phyloP scores from a whole-genome alignment of 1,140 invertebrate species.

The Vanessa tameamea region DNA sequence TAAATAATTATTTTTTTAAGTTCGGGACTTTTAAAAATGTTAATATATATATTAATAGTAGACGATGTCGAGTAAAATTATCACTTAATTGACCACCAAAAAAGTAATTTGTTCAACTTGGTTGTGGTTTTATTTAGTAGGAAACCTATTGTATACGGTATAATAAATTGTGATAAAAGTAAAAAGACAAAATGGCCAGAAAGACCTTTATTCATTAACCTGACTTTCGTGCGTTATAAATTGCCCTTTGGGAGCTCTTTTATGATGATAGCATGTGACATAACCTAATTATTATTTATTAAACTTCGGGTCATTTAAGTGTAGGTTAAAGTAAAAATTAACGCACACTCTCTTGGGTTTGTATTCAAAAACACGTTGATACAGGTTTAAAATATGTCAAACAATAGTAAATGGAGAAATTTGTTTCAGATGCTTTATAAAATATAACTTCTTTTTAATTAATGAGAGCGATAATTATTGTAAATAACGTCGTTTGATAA shows the following conservation, averaged over 20 bases:
- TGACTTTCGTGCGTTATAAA: slow-evolving; percentile 31
- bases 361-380: not conserved
- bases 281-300: slow-evolving; percentile 29
- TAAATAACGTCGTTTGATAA: not conserved
- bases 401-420: no score
- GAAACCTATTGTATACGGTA: not conserved
- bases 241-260: slow-evolving; percentile 22
- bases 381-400: not conserved
- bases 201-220: slow-evolving; percentile 29
- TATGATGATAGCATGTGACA: slow-evolving; percentile 22
- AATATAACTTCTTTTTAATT: not conserved
- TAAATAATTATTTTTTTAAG: no score
- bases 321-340: slow-evolving; percentile 18
- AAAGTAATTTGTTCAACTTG: not conserved
- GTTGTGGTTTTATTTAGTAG: not conserved
- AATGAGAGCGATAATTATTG: not conserved
- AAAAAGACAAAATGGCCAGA: slow-evolving; percentile 13
- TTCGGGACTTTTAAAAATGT: no score
- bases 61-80: no score
- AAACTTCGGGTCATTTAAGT: slow-evolving; percentile 2
- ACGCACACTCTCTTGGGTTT: not conserved
- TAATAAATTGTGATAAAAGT: slow-evolving; percentile 17
- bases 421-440: not conserved
- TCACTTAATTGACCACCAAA: not conserved
- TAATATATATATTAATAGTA: no score